A percentile compares a stretch with the other conserved stretches of the same genome.
Evolutionary conservation across 2,888 invertebrate species (phyloP).

Genomic region (Fragum fragum): DNA sequence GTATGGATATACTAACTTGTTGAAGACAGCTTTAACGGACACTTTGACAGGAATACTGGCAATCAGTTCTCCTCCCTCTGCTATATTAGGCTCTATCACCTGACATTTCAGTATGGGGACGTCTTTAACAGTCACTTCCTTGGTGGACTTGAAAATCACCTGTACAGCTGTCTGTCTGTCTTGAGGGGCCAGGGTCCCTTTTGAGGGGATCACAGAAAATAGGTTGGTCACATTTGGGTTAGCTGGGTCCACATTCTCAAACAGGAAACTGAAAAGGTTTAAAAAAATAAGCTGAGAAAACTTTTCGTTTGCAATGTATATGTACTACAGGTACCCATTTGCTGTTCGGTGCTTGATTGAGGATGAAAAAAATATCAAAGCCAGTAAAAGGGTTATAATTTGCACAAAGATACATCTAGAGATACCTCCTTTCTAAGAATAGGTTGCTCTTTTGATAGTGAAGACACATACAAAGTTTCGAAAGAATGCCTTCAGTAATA

Average conservation of each 20-base stretch:
- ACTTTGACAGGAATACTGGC: slow-evolving; percentile 87
- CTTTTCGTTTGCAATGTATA: no score
- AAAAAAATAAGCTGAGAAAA: background rate
- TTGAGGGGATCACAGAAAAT: slow-evolving; percentile 84
- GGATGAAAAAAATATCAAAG: background rate
- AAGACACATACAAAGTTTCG: no score
- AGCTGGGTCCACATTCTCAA: slow-evolving; percentile 81
- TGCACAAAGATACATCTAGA: no score
- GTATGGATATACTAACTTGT: slow-evolving; percentile 87
- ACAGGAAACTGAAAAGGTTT: slow-evolving; percentile 80
- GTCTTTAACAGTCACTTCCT: slow-evolving; percentile 85
- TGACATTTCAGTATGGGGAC: slow-evolving; percentile 85
- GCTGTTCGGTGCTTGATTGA: no score
- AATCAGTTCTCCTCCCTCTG: slow-evolving; percentile 85
- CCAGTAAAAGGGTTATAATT: no score
- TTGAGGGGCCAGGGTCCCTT: slow-evolving; percentile 82
- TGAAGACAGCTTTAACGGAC: slow-evolving; percentile 85
- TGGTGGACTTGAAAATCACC: slow-evolving; percentile 84
- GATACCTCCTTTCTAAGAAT: no score
- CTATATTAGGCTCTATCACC: slow-evolving; percentile 85
- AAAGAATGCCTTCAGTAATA: no score
- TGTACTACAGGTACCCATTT: no score
- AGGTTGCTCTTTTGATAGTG: no score
- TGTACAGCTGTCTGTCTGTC: slow-evolving; percentile 85
- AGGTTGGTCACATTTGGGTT: slow-evolving; percentile 81